A percentile compares a stretch with the other conserved stretches of the same genome.
phyloP scores from a whole-genome alignment of 37 sponge, comb jelly and placozoan species.

The Corticium candelabrum region DNA sequence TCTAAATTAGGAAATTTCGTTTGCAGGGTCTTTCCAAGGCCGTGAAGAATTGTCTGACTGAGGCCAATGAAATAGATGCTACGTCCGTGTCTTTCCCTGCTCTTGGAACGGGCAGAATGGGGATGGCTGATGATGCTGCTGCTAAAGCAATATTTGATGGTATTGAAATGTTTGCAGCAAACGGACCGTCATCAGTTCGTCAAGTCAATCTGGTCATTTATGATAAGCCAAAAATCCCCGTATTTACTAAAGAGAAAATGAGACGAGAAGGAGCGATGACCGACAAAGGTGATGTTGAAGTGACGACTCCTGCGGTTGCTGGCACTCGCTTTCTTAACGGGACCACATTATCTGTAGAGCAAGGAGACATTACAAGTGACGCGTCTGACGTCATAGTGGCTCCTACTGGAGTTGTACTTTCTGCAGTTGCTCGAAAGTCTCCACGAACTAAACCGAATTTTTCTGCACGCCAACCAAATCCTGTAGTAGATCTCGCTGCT shows the following conservation, averaged over 20 bases:
- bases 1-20: too few relatives aligned
- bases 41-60: neutral
- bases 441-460: neutral
- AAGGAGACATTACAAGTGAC: neutral
- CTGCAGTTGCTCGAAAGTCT: neutral
- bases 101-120: neutral
- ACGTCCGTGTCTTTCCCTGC: neutral
- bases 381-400: neutral
- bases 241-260: too few relatives aligned
- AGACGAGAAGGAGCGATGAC: too few relatives aligned
- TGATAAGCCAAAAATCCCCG: neutral
- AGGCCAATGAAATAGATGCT: neutral
- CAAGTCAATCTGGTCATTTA: neutral
- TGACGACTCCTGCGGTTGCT: neutral
- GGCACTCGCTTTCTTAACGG: neutral
- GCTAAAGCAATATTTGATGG: neutral
- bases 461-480: neutral
- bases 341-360: neutral
- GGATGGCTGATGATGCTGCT: neutral
- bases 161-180: neutral
- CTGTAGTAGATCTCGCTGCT: too few relatives aligned
- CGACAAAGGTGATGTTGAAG: neutral
- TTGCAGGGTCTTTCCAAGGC: too few relatives aligned
- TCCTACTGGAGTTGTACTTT: neutral
- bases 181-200: neutral